A percentile compares a stretch with the other conserved stretches of the same genome.
Evolutionary conservation across 2,113 vertebrate genomes (phyloP).

Genomic region (Phrynosoma blainvillii): DNA sequence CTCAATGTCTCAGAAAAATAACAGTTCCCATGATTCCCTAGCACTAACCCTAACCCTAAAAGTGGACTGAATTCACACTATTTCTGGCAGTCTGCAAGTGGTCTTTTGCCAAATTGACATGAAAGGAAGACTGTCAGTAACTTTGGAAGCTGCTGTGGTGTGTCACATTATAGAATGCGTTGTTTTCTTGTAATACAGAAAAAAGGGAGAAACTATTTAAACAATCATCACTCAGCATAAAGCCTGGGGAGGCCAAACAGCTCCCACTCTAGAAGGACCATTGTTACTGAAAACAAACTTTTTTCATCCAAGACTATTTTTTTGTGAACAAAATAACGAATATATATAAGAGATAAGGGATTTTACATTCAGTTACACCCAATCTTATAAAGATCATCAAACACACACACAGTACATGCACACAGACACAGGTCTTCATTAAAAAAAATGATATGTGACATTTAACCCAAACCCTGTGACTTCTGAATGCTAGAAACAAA

Average conservation of each 20-base stretch:
- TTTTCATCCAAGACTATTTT: slow-evolving; percentile 32
- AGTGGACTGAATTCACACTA: too few species aligned
- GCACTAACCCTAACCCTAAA: too few species aligned
- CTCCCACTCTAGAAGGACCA: slow-evolving; percentile 58
- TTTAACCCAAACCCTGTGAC: too few species aligned
- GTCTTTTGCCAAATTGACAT: slow-evolving; percentile 39
- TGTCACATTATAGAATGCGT: slow-evolving; percentile 59
- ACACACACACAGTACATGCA: too few species aligned
- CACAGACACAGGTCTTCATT: too few species aligned
- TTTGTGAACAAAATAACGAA: neutral
- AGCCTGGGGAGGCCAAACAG: neutral
- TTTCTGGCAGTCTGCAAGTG: too few species aligned
- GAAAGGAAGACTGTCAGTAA: slow-evolving; percentile 20
- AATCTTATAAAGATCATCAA: too few species aligned
- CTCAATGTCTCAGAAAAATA: too few species aligned
- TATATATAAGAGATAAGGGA: neutral
- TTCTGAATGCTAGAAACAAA: too few species aligned
- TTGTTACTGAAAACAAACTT: slow-evolving; percentile 56
- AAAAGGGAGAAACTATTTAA: slow-evolving; percentile 71
- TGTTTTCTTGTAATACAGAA: slow-evolving; percentile 68
- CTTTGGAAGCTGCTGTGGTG: slow-evolving; percentile 54
- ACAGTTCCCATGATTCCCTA: too few species aligned
- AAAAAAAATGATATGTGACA: too few species aligned
- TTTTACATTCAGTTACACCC: too few species aligned
- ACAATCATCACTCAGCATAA: neutral